Evolutionary conservation across 2,797 vertebrate species (phyloP), one percentile per base, ranked within the genome.

Genomic region (Tauraco hartlaubi): DNA sequence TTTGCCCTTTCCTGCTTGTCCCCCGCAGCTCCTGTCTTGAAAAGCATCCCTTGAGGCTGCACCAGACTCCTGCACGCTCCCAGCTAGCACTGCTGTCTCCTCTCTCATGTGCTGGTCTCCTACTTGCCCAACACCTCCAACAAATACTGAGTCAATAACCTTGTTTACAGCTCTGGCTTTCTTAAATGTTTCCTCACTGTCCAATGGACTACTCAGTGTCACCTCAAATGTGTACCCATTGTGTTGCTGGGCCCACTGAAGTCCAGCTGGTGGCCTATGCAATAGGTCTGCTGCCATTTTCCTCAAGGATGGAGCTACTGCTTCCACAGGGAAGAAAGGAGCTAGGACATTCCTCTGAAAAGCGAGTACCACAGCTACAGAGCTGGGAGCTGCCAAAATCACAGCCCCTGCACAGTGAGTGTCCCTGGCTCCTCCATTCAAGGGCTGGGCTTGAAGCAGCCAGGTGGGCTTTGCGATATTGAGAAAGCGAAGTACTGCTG

Each of bases 321-420:
- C 8, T 90, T 71, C 75, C 37, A 67, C 21, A 46, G 16, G 21
- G 31, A 54, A 77, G 43, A 44, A 63, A 69, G 82, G 68, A 71
- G 43, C 4, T 19, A 62, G 52, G 35, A 66, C 55, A 48, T 22
- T 67, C 25, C 41, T 46, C 33, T 37, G 58, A 37, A 58, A 31
- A 46, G 54, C 1, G 3, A 28, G 13, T 78, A 39, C 9, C 49
- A 55, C 15, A 59, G 37, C 7, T 56, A 48, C 16, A 74, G 41
- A 86, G 26, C 29, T 68, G 26, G 10, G 26, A 88, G 43, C 49
- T 73, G 55, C 16, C 58, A 62, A 91, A 94, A 85, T 55, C 56
- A 33, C 22, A 31, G 1, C 2, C 55, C 8, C 3, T 1, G 3
- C 26, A 62, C 16, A 2, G 0, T 16, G 43, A 89, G 20, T 14